Conservation (phyloP, 2,797 vertebrate genomes). For the Cyclura pinguis region DNA sequence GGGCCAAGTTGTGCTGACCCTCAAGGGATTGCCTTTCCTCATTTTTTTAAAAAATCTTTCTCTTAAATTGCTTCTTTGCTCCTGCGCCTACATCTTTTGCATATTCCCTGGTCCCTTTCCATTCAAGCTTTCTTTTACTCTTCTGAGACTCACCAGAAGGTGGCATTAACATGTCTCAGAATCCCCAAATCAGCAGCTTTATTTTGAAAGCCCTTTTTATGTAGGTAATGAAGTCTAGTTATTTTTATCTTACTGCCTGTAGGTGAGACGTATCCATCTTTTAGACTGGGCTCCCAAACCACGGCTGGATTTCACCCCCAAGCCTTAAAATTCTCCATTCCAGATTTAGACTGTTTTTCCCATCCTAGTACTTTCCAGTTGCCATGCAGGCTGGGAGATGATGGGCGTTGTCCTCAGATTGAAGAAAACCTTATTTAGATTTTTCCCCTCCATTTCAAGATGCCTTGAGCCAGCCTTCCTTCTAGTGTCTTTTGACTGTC, state of each 20-base stretch:
- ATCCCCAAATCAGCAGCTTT: not conserved
- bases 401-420: not conserved
- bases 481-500: too few species aligned
- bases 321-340: too few species aligned
- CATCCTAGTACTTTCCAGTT: too few species aligned
- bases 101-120: not conserved
- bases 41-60: not conserved
- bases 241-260: too few species aligned
- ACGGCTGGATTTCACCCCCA: too few species aligned
- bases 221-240: not conserved
- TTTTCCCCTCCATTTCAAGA: not conserved
- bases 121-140: too few species aligned
- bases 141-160: not conserved
- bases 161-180: not conserved
- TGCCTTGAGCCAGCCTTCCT: too few species aligned
- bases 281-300: too few species aligned
- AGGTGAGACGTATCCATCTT: too few species aligned
- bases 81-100: not conserved
- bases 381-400: not conserved
- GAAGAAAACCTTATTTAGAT: not conserved
- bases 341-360: too few species aligned
- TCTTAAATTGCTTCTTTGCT: not conserved
- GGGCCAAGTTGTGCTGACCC: conserved; percentile 21
- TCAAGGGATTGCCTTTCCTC: conserved; percentile 2
- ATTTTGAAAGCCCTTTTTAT: not conserved